A percentile compares a stretch with the other conserved stretches of the same genome.
Conservation (phyloP, 2,888 invertebrate species). For the Temnothorax unifasciatus region DNA sequence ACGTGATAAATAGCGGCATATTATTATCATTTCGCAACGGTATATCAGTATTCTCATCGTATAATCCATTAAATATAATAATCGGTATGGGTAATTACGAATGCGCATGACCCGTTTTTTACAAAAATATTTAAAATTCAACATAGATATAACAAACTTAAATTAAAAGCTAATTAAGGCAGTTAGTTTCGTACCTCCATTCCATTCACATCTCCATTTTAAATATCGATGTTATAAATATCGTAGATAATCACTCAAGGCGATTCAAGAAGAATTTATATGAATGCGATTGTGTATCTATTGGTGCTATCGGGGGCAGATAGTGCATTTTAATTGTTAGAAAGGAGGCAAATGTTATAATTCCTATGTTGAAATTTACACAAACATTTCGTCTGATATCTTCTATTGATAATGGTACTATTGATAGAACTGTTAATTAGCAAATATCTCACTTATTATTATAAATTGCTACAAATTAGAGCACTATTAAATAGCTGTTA, state of each 20-base stretch:
- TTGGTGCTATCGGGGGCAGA: neutral
- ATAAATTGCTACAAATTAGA: neutral
- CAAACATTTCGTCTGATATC: neutral
- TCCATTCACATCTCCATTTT: neutral
- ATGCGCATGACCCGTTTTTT: neutral
- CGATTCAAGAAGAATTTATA: constrained; percentile 1
- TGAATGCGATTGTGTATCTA: neutral
- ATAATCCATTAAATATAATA: neutral
- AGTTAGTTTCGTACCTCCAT: neutral
- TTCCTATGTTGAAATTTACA: neutral
- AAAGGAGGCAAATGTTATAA: neutral
- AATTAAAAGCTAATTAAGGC: neutral
- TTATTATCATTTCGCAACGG: constrained; percentile 20
- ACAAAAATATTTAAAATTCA: neutral
- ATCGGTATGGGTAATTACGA: neutral
- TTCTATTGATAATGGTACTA: neutral
- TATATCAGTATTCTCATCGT: neutral
- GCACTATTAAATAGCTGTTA: too few relatives aligned
- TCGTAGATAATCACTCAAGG: neutral
- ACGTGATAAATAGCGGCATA: neutral
- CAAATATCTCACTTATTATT: neutral
- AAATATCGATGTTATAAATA: neutral
- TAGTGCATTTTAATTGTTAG: neutral
- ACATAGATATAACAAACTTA: neutral
- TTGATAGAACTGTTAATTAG: neutral